phyloP scores from a whole-genome alignment of 2,113 vertebrate genomes.

The Ptilorrhoa leucosticta region DNA sequence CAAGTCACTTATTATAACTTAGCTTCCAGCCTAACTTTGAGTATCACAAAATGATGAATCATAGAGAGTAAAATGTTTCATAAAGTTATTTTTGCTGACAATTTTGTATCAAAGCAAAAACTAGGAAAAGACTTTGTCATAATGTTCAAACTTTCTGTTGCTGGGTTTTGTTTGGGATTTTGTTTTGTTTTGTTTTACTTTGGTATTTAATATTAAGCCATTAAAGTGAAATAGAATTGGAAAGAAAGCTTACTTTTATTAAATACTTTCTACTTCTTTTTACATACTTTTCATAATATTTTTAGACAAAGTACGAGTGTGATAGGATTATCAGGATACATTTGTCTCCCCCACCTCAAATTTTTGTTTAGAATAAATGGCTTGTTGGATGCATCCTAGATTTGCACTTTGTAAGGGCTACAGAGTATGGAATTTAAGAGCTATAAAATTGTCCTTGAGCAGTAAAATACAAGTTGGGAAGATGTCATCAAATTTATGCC shows the following conservation, averaged over 20 bases:
- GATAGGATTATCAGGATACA: background rate
- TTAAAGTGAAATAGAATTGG: background rate
- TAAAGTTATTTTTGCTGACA: background rate
- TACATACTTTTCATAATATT: background rate
- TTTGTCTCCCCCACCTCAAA: background rate
- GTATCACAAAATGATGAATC: background rate
- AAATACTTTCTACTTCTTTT: background rate
- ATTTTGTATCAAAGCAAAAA: background rate
- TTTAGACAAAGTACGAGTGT: background rate
- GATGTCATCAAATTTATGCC: background rate
- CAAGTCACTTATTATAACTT: background rate
- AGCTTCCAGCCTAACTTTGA: background rate
- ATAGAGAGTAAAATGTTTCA: background rate
- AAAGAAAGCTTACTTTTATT: background rate
- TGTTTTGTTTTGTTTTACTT: background rate
- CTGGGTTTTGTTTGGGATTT: background rate
- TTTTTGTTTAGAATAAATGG: background rate
- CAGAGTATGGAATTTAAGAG: background rate
- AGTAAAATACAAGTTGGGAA: background rate
- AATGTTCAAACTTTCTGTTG: background rate
- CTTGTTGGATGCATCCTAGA: background rate
- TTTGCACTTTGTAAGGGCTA: background rate
- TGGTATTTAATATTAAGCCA: background rate
- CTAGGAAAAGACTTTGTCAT: background rate
- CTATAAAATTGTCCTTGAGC: background rate